phyloP scores from a whole-genome alignment of 2,797 vertebrate species.

The Sciurus vulgaris region DNA sequence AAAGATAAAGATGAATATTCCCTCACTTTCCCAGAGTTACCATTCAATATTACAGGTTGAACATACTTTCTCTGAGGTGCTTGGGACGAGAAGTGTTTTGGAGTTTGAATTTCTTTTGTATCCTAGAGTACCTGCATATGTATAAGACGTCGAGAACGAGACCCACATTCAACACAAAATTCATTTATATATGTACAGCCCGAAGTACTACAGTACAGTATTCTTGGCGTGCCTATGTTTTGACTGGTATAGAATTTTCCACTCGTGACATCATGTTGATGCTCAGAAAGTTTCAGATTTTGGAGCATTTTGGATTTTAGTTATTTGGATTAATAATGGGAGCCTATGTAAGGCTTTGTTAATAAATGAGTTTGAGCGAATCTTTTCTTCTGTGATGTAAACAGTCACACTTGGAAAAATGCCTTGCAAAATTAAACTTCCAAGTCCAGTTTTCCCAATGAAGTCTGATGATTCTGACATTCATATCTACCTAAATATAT shows the following conservation, averaged over 20 bases:
- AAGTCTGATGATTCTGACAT: not conserved
- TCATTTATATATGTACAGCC: not conserved
- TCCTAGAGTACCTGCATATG: not conserved
- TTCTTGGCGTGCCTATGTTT: not conserved
- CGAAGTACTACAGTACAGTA: not conserved
- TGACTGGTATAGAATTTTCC: not conserved
- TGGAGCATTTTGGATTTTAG: not conserved
- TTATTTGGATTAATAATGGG: not conserved
- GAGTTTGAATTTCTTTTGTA: not conserved
- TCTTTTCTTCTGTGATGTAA: not conserved
- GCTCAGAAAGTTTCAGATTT: not conserved
- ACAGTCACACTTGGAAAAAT: slow-evolving; percentile 3
- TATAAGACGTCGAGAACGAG: not conserved
- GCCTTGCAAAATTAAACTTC: not conserved
- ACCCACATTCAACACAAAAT: not conserved
- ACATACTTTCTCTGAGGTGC: not conserved
- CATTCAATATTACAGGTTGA: not conserved
- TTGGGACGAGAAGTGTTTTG: not conserved
- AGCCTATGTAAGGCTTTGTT: not conserved
- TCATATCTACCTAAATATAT: not conserved
- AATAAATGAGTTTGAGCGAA: not conserved
- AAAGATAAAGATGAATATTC: slow-evolving; percentile 12
- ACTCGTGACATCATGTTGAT: not conserved
- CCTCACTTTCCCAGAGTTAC: not conserved
- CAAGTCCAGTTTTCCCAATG: not conserved